Evolutionary conservation across 1,140 invertebrate species (phyloP).

Genomic region (Ostrea edulis): DNA sequence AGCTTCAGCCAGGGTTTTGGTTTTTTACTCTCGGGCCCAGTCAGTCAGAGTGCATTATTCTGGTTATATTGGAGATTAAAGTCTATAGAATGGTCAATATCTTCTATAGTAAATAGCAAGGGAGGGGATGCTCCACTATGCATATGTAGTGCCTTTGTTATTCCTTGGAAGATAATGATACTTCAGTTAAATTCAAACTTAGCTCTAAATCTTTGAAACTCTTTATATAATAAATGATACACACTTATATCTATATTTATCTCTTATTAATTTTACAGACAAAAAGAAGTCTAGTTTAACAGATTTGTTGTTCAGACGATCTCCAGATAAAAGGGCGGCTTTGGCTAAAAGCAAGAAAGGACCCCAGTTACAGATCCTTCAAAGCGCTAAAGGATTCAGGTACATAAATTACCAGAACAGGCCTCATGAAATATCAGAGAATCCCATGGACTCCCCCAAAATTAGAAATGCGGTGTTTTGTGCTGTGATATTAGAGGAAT

Average conservation of each 20-base stretch:
- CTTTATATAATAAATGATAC: not conserved
- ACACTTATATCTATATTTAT: not conserved
- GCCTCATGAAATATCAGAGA: constrained; percentile 60
- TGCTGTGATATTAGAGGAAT: constrained; percentile 94
- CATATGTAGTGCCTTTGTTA: too few species aligned
- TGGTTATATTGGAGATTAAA: too few species aligned
- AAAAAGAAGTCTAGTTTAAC: constrained; percentile 74
- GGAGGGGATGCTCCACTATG: too few species aligned
- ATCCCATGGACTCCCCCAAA: constrained; percentile 75
- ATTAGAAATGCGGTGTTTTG: constrained; percentile 86
- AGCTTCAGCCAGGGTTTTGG: too few species aligned
- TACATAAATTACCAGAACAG: constrained; percentile 66
- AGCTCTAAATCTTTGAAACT: too few species aligned
- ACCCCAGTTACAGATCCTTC: constrained; percentile 61
- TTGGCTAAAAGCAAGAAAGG: constrained; percentile 48
- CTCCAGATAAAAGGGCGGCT: constrained; percentile 49
- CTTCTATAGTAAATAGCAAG: too few species aligned
- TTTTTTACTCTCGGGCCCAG: too few species aligned
- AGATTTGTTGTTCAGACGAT: constrained; percentile 75
- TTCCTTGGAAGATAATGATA: too few species aligned
- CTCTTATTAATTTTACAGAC: constrained; percentile 65
- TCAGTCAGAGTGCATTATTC: too few species aligned
- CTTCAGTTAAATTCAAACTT: too few species aligned
- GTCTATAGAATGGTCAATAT: too few species aligned
- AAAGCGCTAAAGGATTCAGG: constrained; percentile 67